Conservation (phyloP, 2,113 vertebrate genomes). For the Tupaia chinensis region DNA sequence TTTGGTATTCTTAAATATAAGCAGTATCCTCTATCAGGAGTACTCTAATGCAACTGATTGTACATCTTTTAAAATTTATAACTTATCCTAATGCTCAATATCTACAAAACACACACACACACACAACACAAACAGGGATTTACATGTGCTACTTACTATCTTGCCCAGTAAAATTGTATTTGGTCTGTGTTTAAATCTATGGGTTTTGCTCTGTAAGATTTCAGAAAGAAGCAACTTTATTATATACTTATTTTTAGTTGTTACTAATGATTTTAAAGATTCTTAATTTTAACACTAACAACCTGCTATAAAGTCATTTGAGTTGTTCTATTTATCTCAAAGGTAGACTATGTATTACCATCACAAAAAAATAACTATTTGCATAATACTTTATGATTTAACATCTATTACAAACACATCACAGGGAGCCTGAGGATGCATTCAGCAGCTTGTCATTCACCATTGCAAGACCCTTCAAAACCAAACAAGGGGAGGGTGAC, state of each 20-base stretch:
- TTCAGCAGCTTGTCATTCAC: constrained; percentile 84
- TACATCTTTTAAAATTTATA: constrained; percentile 39
- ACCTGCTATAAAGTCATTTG: constrained; percentile 60
- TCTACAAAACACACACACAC: not conserved
- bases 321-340: constrained; percentile 75
- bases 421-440: constrained; percentile 78
- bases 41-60: constrained; percentile 38
- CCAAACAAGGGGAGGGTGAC: constrained; percentile 72
- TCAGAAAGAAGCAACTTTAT: constrained; percentile 63
- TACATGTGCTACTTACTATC: constrained; percentile 58
- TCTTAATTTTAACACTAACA: constrained; percentile 72
- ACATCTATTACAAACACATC: constrained; percentile 83
- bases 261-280: constrained; percentile 68
- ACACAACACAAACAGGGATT: not conserved
- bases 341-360: constrained; percentile 80
- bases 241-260: constrained; percentile 50
- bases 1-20: constrained; percentile 56
- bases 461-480: constrained; percentile 80
- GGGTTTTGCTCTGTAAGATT: constrained; percentile 50
- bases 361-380: constrained; percentile 83
- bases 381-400: constrained; percentile 85
- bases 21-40: constrained; percentile 27
- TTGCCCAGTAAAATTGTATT: constrained; percentile 43
- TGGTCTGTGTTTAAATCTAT: constrained; percentile 50
- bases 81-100: constrained; percentile 39